Evolutionary conservation across 2,888 invertebrate species (phyloP).

Genomic region (Brachylomia viminalis): DNA sequence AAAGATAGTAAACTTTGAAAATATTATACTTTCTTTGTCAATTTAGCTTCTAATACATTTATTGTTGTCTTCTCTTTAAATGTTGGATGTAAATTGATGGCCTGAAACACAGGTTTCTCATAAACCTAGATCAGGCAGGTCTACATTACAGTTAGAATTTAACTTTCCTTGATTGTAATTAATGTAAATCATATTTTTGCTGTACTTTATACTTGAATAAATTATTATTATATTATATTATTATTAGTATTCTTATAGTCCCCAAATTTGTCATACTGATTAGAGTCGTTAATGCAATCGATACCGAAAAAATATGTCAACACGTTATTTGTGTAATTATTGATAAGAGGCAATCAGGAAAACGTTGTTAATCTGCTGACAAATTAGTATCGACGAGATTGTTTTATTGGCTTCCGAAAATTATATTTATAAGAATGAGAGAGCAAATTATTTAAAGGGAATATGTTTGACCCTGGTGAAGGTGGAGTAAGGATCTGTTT

Average conservation of each 20-base stretch:
- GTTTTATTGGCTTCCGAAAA: background rate
- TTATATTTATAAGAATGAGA: background rate
- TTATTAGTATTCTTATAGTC: background rate
- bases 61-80: too few species aligned
- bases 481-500: background rate
- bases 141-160: too few species aligned
- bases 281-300: background rate
- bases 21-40: too few species aligned
- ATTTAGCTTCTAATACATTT: too few species aligned
- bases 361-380: background rate
- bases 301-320: constrained; percentile 4
- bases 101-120: too few species aligned
- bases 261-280: constrained; percentile 4
- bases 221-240: too few species aligned
- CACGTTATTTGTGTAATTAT: background rate
- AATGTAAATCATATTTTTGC: too few species aligned
- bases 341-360: constrained; percentile 12
- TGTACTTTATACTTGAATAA: too few species aligned
- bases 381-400: constrained; percentile 2
- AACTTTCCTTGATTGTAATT: too few species aligned
- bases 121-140: too few species aligned
- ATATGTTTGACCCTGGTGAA: background rate
- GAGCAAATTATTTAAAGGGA: background rate
- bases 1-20: too few species aligned
- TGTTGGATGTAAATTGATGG: too few species aligned